Evolutionary conservation across 2,113 vertebrate genomes (phyloP), one percentile per base, ranked within the genome.

Genomic region (Brachirus orientalis): DNA sequence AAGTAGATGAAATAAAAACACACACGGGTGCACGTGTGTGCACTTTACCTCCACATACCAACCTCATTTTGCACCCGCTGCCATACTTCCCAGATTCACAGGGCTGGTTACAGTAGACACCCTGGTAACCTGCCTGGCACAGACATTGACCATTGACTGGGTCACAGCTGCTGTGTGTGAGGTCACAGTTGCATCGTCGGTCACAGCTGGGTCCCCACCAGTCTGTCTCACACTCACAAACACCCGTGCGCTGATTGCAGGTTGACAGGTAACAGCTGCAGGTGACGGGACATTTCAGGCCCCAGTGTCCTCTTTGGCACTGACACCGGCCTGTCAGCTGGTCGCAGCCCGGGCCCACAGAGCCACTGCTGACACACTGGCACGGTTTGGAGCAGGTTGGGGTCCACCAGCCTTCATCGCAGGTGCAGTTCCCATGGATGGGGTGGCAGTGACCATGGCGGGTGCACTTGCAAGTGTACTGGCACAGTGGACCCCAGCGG

Each of bases 391-490:
- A 74, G 89, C 98, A 99, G 16, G 79, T 83, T 0, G 89, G 6
- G 0, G 87, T 79, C 95, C 94, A 98, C 96, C 96, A 99, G 81
- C 97, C 96, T 0, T 91, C 85, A 1, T 96, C 75, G 13, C 97
- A 99, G 79, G 7, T 94, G 85, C 97, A 98, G 77, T 86, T 70
- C 0, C 97, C 97, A 0, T 73, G 86, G 12, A 75, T 19, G 0
- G 93, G 92, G 86, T 97, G 68, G 5, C 97, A 98, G 63, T 16
- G 92, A 9, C 96, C 95, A 0, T 94, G 95, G 36, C 89, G 85
- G 7, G 86, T 13, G 0, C 98, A 99, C 20, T 75, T 77, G 84
- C 98, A 99, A 14, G 69, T 0, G 52, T 89, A 74, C 84, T 96
- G 93, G 81, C 98, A 99, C 40, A 79, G 69, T 0, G 40, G 19